phyloP scores from a whole-genome alignment of 53 echinoderm and acorn worm genomes.

The Pentamera pediparva region DNA sequence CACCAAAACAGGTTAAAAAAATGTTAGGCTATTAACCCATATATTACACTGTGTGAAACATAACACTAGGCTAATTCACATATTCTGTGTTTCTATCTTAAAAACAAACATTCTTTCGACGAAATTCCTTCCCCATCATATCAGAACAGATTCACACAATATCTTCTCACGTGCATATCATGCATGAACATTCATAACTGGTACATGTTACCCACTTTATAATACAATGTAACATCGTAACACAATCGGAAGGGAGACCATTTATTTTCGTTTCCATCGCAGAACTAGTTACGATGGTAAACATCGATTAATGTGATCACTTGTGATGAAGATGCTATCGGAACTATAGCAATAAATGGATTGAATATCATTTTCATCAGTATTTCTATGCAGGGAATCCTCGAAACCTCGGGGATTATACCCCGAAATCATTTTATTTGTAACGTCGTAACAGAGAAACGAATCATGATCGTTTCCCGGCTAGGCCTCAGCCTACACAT shows the following conservation, averaged over 20 bases:
- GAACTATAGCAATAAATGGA: too few species aligned
- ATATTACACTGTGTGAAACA: too few species aligned
- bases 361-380: too few species aligned
- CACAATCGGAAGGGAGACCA: not conserved
- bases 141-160: not conserved
- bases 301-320: too few species aligned
- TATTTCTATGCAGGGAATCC: not conserved
- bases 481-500: not conserved
- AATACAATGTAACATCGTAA: not conserved
- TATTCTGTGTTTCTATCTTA: too few species aligned
- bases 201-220: too few species aligned
- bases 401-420: not conserved
- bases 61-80: too few species aligned
- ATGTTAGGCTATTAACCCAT: too few species aligned
- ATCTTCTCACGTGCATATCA: not conserved
- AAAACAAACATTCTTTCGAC: not conserved
- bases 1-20: too few species aligned
- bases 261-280: not conserved
- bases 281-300: not conserved
- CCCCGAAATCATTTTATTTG: not conserved
- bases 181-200: too few species aligned
- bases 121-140: not conserved
- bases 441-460: not conserved
- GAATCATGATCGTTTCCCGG: not conserved
- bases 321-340: too few species aligned